phyloP scores from a whole-genome alignment of 2,113 vertebrate species.

The mouse (Mus musculus) region GRCm39 chr7:80717001-80717500 shows the following conservation, averaged over 20 bases:
- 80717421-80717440: neutral
- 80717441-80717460: neutral
- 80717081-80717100: neutral
- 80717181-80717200: neutral
- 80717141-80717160: neutral
- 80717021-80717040: neutral
- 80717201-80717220: constrained; percentile 22
- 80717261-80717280: neutral
- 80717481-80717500: constrained; percentile 31
- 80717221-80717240: neutral
- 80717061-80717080: neutral
- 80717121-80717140: neutral
- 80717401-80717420: neutral
- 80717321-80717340: neutral
- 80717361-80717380: neutral
- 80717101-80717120: neutral
- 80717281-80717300: constrained; percentile 14
- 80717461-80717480: neutral
- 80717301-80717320: constrained; percentile 14
- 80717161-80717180: neutral
- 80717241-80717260: neutral
- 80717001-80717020: constrained; percentile 18
- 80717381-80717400: neutral
- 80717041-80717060: constrained; percentile 3
- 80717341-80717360: neutral